Evolutionary conservation across 1,140 invertebrate genomes (phyloP).

Genomic region (Brachystomella parvula): DNA sequence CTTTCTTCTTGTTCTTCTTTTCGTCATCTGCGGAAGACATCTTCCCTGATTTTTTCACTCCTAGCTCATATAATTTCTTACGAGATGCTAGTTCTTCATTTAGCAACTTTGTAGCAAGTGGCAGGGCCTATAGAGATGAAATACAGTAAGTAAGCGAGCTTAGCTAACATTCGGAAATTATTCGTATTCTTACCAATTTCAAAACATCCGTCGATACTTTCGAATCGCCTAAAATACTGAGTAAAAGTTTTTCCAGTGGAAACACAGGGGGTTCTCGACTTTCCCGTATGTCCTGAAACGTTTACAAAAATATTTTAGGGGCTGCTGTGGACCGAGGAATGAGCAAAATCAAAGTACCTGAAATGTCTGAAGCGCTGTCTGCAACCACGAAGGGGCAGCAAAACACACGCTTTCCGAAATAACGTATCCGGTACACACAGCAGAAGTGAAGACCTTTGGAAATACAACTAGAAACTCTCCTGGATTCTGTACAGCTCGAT

Average conservation of each 20-base stretch:
- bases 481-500: constrained; percentile 71
- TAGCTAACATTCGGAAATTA: constrained; percentile 28
- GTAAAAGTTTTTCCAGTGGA: constrained; percentile 72
- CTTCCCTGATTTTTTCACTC: constrained; percentile 55
- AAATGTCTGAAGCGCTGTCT: constrained; percentile 62
- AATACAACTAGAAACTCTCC: constrained; percentile 87
- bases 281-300: constrained; percentile 69
- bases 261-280: constrained; percentile 87
- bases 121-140: constrained; percentile 44
- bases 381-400: constrained; percentile 72
- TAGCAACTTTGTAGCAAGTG: constrained; percentile 47
- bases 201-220: constrained; percentile 58
- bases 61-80: constrained; percentile 50
- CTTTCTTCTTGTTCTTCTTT: constrained; percentile 43
- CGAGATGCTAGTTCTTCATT: constrained; percentile 51
- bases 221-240: constrained; percentile 65
- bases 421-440: constrained; percentile 78
- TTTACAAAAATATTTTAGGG: too few relatives aligned
- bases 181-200: constrained; percentile 44
- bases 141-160: too few relatives aligned
- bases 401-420: constrained; percentile 91
- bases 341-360: constrained; percentile 48
- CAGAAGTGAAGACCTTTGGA: constrained; percentile 80
- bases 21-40: constrained; percentile 52
- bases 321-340: background rate